Evolutionary conservation across 2,888 invertebrate species (phyloP), one percentile per base, ranked within the genome.

Genomic region (Branchipolynoe longqiensis): DNA sequence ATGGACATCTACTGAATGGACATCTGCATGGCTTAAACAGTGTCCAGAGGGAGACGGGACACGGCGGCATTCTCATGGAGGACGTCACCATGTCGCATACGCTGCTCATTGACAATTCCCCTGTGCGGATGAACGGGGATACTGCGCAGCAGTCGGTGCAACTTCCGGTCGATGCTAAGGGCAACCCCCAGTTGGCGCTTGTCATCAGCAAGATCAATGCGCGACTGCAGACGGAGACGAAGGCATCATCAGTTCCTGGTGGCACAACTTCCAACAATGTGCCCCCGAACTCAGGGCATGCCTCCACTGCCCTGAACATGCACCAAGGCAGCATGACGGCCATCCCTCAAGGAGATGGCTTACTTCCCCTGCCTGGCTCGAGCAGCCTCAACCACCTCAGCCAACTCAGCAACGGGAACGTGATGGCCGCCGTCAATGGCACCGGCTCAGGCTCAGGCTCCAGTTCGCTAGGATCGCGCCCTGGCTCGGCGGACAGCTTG

Each of bases 201-300:
- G 59, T 83, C 40, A 69, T 83, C 54, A 69, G 48, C 48, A 62
- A 83, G 48, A 83, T 83, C 83, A 83, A 83, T 18, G 83, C 83
- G 3, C 40, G 83, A 0, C 83, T 83, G 41, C 78, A 78, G 54
- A 78, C 78, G 2, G 78, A 78, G 48, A 41, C 41, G 8, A 78
- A 78, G n/a, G 36, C 33, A 14, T 22, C 36, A 36, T 14, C 74
- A 22, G 25, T 36, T 31, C 81, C 81, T 40, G 54, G 36, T 22
- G 22, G 18, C 40, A 36, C 56, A 22, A 58, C 56, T 6, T 6
- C 84, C 28, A 36, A 33, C 54, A 0, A 33, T 18, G 25, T 25
- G 8, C 0, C 62, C 59, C 83, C 83, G 6, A 22, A 25, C 38
- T 8, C 40, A 62, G 25, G 40, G 48, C 28, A 41, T 14, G 12